Percentiles rank a stretch among this genome's conserved stretches.
These are phyloP conservation scores for Lipotes vexillifer DNA, from an alignment of 2,113 vertebrate species.

Conservation along the genomic window DNA sequence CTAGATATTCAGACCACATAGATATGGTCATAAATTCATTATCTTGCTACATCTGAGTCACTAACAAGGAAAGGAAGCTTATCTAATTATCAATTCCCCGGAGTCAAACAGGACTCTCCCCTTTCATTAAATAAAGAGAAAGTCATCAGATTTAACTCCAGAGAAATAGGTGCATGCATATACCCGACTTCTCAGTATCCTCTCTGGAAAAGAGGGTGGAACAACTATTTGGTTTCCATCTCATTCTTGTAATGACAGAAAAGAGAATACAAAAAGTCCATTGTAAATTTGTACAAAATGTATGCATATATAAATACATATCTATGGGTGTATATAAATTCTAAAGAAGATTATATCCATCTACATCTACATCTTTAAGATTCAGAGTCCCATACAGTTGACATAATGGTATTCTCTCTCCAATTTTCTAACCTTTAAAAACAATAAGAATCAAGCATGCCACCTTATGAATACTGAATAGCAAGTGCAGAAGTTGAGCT, in stretches of 20 bases:
- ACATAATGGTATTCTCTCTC: slow-evolving; percentile 75
- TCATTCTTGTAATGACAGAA: slow-evolving; percentile 79
- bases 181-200: slow-evolving; percentile 70
- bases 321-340: slow-evolving; percentile 79
- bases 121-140: slow-evolving; percentile 63
- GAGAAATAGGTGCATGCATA: slow-evolving; percentile 58
- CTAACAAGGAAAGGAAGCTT: slow-evolving; percentile 66
- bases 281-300: slow-evolving; percentile 78
- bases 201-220: slow-evolving; percentile 58
- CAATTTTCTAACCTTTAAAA: slow-evolving; percentile 64
- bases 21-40: slow-evolving; percentile 41
- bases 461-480: slow-evolving; percentile 82
- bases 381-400: slow-evolving; percentile 68
- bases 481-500: slow-evolving; percentile 82
- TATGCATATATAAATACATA: slow-evolving; percentile 74
- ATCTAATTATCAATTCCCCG: slow-evolving; percentile 49
- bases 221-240: slow-evolving; percentile 70
- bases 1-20: slow-evolving; percentile 44
- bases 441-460: slow-evolving; percentile 79
- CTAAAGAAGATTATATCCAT: slow-evolving; percentile 78
- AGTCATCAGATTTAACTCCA: slow-evolving; percentile 46
- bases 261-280: slow-evolving; percentile 81
- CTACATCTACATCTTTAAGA: slow-evolving; percentile 77
- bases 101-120: slow-evolving; percentile 48
- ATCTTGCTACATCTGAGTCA: slow-evolving; percentile 61